Conservation (phyloP, 2,888 invertebrate species). For the Helleia helle region DNA sequence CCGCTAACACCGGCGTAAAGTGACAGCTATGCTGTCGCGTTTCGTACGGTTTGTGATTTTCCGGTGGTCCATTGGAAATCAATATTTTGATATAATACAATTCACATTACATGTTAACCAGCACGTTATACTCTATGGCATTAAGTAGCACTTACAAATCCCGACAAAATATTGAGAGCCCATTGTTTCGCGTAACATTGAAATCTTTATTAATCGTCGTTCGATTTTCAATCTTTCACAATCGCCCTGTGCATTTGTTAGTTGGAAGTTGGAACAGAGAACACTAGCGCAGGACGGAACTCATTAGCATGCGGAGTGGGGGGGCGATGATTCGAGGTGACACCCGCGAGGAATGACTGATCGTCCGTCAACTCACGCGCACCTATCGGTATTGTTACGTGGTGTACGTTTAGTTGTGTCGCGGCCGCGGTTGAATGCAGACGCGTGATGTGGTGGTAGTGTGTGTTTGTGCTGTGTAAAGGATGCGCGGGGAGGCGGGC, state of each 20-base stretch:
- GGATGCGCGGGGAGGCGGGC: constrained; percentile 69
- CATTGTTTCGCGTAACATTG: too few relatives aligned
- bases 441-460: constrained; percentile 53
- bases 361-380: constrained; percentile 64
- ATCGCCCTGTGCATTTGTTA: constrained; percentile 3
- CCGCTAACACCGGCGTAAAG: too few relatives aligned
- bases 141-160: too few relatives aligned
- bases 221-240: not conserved
- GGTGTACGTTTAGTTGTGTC: constrained; percentile 43
- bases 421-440: constrained; percentile 60
- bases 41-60: too few relatives aligned
- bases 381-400: constrained; percentile 35
- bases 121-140: too few relatives aligned
- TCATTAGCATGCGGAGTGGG: constrained; percentile 46
- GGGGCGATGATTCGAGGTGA: constrained; percentile 29
- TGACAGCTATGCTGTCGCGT: too few relatives aligned
- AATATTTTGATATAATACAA: too few relatives aligned
- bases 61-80: too few relatives aligned
- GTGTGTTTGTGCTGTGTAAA: constrained; percentile 49
- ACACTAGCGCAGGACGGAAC: constrained; percentile 38
- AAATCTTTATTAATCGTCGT: too few relatives aligned
- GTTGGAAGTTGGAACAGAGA: constrained; percentile 20
- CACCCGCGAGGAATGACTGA: constrained; percentile 61
- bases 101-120: too few relatives aligned
- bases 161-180: too few relatives aligned